Evolutionary conservation across 2,888 invertebrate species (phyloP), one percentile per base, ranked within the genome.

Genomic region (Salpingus planirostris): DNA sequence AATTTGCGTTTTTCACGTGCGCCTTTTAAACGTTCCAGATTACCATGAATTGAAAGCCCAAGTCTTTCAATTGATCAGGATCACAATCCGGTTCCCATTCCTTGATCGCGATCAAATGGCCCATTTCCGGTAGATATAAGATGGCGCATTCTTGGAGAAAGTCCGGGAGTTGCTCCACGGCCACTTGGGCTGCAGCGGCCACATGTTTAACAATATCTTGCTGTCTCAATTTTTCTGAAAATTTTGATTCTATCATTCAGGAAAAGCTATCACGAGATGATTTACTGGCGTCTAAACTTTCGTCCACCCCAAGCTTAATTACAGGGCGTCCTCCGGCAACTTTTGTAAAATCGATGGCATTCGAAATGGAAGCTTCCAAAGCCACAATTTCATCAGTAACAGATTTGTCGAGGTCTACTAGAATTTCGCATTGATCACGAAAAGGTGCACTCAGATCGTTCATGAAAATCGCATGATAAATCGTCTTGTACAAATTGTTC

Each of bases 81-180:
- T 68, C 65, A 31, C 76, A 67, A 51, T 70, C 52, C 0, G 69
- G 65, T 1, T 68, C 69, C 74, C 81, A 80, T 37, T 73, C 69
- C 30, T 77, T 78, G n/a, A 90, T 73, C 0, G 78, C 79, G 7
- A 91, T 66, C 39, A 90, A 64, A 63, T 86, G 88, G 0, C 90
- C 86, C 40, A 85, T 69, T 59, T 84, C 80, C 1, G 83, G 82
- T 54, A 83, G 69, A 57, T 80, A 82, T 30, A 79, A 60, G 62
- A 83, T 74, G 10, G 72, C 70, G 52, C 81, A 83, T 47, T 75
- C 73, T 13, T 70, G 64, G 21, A 89, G 71, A 57, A 74, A 78
- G 2, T 71, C 62, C 1, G 82, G 80, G 15, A 87, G 67, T 14
- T 76, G 69, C 22, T 73, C 65, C 42, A 85, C 64, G 46, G 89